Base-by-base conservation (phyloP, 2,113 vertebrate species). In the Ammospiza caudacuta region DNA sequence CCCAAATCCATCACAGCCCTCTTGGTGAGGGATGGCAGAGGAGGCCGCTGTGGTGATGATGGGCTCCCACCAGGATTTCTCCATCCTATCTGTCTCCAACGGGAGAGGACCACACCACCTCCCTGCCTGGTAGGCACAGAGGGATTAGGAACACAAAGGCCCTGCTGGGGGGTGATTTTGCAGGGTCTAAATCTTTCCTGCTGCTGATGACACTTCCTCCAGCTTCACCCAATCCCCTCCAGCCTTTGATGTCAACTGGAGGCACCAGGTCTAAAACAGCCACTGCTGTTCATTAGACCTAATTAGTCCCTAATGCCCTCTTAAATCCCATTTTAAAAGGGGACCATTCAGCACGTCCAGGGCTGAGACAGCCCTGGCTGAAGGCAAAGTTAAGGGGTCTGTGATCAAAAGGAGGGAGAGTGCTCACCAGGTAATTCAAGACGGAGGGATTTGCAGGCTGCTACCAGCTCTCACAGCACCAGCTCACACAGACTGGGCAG, bases 241-340 rank as follows among this genome's bases (percentile, higher is more conserved):
- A 2, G 23, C 55, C 92, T 96, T 92, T 97, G 93, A 94, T 92
- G 91, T 97, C 90, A 92, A 90, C 61, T 92, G 78, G 73, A 94
- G 87, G 87, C 88, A 90, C 62, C 61, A 91, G 87, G 79, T 89
- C 87, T 91, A 75, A 90, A 90, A 68, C 44, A 88, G 64, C 28
- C 35, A 72, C 80, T 96, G 91, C 83, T 95, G 94, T 92, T 97
- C 88, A 92, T 97, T 96, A 95, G 93, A 92, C 84, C 91, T 97
- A 96, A 98, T 97, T 97, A 97, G 94, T 88, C 66, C 78, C 74
- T 94, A 94, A 95, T 96, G 83, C 89, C 57, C 44, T 61, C 90
- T 96, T 94, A 96, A 97, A 95, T 94, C 94, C 90, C 19, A 25
- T 95, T 93, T 96, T 93, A 96, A 97, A 96, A 94, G 74, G 87